Base-by-base conservation (phyloP, 1,140 invertebrate species). In the Sminthurinus signatus region DNA sequence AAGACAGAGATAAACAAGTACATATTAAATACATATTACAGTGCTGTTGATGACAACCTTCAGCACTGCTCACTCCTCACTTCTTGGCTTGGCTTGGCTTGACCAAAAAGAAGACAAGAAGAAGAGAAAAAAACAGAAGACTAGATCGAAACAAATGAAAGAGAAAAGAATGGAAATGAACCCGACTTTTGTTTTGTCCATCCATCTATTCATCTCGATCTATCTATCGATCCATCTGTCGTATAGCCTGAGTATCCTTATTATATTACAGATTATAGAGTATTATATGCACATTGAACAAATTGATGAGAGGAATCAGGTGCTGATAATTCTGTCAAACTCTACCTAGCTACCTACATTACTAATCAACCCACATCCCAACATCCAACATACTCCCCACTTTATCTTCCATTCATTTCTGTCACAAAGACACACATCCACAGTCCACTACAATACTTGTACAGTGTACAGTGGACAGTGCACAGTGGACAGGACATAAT, bases 221-320 rank as follows among this genome's bases (percentile, higher is more conserved):
- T n/a, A n/a, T n/a, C n/a, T n/a, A n/a, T n/a, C n/a, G n/a, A n/a
- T n/a, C n/a, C n/a, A n/a, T n/a, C n/a, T n/a, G n/a, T n/a, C n/a
- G n/a, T n/a, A n/a, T n/a, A n/a, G n/a, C n/a, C n/a, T n/a, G n/a
- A n/a, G n/a, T n/a, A n/a, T n/a, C n/a, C n/a, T n/a, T n/a, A n/a
- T n/a, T n/a, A n/a, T n/a, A n/a, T n/a, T n/a, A n/a, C n/a, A n/a
- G n/a, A n/a, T n/a, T n/a, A n/a, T n/a, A n/a, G n/a, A n/a, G n/a
- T n/a, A n/a, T 28, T 23, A 36, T n/a, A n/a, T n/a, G n/a, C n/a
- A n/a, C n/a, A n/a, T n/a, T n/a, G 39, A 39, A 64, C 62, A 64
- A 64, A 64, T 64, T 64, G 62, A 64, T 64, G 62, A 65, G 52
- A 39, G 32, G 44, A 44, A 44, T 54, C 51, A 65, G 28, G 51